These are phyloP conservation scores for Slavum lentiscoides DNA, from an alignment of 2,888 invertebrate genomes.

Conservation along the genomic window DNA sequence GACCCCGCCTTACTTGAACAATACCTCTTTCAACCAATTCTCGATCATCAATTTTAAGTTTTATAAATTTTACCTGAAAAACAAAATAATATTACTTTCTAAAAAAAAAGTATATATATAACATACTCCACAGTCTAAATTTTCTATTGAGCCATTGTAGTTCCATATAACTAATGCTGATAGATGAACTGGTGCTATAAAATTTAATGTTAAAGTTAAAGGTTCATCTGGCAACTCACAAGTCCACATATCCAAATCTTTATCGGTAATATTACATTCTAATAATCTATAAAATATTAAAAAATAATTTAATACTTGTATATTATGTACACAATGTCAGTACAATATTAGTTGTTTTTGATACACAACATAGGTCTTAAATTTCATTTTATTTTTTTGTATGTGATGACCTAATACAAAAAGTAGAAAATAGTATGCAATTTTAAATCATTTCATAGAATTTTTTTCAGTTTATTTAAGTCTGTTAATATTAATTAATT, in stretches of 20 bases:
- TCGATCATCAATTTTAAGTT: slow-evolving; percentile 59
- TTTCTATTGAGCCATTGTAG: slow-evolving; percentile 75
- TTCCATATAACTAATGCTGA: slow-evolving; percentile 73
- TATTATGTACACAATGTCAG: background rate
- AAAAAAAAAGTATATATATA: background rate
- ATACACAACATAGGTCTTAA: no score
- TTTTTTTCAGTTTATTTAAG: no score
- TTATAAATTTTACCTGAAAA: slow-evolving; percentile 59
- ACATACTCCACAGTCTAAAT: slow-evolving; percentile 68
- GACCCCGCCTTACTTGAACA: slow-evolving; percentile 62
- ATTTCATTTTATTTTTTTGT: no score
- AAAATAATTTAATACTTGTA: background rate
- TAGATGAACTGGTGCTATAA: slow-evolving; percentile 57
- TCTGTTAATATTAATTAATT: no score
- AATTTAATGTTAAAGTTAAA: slow-evolving; percentile 59
- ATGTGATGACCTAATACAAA: no score
- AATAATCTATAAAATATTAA: slow-evolving; percentile 35
- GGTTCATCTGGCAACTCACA: slow-evolving; percentile 57
- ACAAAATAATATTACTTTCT: slow-evolving; percentile 12
- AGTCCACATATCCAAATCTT: slow-evolving; percentile 68
- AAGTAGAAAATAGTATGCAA: no score
- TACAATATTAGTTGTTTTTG: background rate
- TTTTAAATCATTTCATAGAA: no score
- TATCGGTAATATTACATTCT: slow-evolving; percentile 35
- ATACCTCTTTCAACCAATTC: slow-evolving; percentile 55